Conservation (phyloP, 2,113 vertebrate species). For the Sialia sialis region DNA sequence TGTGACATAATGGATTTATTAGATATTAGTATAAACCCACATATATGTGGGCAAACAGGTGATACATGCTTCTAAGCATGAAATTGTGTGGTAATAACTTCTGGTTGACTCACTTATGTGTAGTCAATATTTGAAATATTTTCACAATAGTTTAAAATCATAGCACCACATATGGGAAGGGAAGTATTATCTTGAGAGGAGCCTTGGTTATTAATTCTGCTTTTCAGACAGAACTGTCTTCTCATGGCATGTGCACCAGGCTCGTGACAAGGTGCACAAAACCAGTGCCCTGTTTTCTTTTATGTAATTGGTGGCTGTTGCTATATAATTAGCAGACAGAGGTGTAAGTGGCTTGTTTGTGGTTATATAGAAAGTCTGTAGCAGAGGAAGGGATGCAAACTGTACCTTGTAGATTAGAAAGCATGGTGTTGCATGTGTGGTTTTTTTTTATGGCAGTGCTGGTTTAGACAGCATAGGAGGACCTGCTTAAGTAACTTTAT, state of each 20-base stretch:
- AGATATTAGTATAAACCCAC: background rate
- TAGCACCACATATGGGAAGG: background rate
- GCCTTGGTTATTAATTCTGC: background rate
- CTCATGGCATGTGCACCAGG: background rate
- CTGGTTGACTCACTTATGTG: background rate
- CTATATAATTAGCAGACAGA: background rate
- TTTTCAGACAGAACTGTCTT: background rate
- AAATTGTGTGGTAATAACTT: background rate
- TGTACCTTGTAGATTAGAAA: background rate
- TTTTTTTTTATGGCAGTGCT: background rate
- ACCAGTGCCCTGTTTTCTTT: background rate
- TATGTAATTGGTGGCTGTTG: background rate
- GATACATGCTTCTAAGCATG: background rate
- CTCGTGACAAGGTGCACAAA: background rate
- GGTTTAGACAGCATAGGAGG: background rate
- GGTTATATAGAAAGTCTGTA: slow-evolving; percentile 41
- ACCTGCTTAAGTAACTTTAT: background rate
- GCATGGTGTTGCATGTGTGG: background rate
- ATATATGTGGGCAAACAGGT: background rate
- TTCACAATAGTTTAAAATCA: background rate
- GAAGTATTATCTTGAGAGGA: background rate
- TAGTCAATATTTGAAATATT: background rate
- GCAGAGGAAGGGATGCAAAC: slow-evolving; percentile 9
- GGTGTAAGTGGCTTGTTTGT: slow-evolving; percentile 17
- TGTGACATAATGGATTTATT: background rate